A percentile compares a stretch with the other conserved stretches of the same genome.
Evolutionary conservation across 2,113 vertebrate genomes (phyloP).

Genomic region (Hyla sarda): DNA sequence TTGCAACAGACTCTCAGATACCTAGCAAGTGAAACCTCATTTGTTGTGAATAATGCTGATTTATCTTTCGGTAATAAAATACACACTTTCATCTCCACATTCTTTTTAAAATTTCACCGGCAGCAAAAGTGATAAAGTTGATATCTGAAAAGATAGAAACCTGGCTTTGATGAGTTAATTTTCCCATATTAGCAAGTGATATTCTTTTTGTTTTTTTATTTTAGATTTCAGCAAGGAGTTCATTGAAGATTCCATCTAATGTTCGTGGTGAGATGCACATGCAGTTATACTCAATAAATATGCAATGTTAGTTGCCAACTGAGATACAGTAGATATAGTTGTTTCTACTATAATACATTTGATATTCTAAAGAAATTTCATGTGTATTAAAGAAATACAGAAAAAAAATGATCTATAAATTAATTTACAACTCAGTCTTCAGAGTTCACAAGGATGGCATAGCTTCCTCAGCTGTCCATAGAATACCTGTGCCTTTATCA

Average conservation of each 20-base stretch:
- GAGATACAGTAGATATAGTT: neutral
- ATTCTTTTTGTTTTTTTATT: neutral
- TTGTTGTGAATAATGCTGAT: slow-evolving; percentile 24
- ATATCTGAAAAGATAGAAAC: neutral
- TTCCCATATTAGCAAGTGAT: neutral
- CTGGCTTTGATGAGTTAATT: slow-evolving; percentile 10
- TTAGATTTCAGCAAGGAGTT: neutral
- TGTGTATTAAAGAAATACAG: neutral
- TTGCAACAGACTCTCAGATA: neutral
- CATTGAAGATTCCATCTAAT: neutral
- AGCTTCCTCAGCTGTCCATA: neutral
- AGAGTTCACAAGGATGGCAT: neutral
- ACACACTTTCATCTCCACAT: neutral
- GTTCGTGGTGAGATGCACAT: neutral
- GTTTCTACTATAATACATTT: neutral
- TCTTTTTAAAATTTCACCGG: neutral
- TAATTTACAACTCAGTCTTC: neutral
- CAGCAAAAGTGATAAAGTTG: neutral
- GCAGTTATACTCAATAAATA: neutral
- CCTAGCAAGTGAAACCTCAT: neutral
- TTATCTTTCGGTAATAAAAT: neutral
- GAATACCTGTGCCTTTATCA: neutral
- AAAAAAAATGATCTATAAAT: neutral
- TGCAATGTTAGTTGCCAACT: neutral
- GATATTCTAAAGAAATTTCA: neutral